Percentiles rank a stretch among this genome's conserved stretches.
Conservation (phyloP, 1,140 invertebrate species). For the Linepithema humile region DNA sequence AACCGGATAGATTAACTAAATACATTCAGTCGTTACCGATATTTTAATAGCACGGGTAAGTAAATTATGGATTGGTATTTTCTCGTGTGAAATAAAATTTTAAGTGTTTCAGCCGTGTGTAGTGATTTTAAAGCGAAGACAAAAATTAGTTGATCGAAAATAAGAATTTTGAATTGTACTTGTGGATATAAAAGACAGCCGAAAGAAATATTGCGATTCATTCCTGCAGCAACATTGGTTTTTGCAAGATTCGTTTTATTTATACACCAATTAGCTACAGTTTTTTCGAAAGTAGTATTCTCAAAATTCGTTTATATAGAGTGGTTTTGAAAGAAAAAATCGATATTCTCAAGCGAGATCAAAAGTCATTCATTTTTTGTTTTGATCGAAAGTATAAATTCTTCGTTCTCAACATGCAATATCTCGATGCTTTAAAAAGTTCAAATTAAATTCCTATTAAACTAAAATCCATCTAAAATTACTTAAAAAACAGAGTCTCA, state of each 20-base stretch:
- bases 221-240: neutral
- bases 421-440: neutral
- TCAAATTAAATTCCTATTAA: constrained; percentile 31
- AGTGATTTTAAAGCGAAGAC: no score
- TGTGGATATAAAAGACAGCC: neutral
- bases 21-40: no score
- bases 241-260: constrained; percentile 71
- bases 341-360: neutral
- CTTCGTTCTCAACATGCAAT: neutral
- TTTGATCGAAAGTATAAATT: constrained; percentile 11
- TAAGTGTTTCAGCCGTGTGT: no score
- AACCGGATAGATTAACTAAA: no score
- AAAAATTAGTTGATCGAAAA: neutral
- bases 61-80: no score
- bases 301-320: constrained; percentile 41
- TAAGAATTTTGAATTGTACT: neutral
- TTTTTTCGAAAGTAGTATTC: constrained; percentile 62
- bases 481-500: constrained; percentile 14
- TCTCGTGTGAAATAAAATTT: no score
- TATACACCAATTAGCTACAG: constrained; percentile 69
- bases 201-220: neutral
- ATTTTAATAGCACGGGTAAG: no score
- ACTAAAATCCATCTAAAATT: constrained; percentile 34
- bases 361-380: neutral
- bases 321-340: constrained; percentile 1